phyloP scores from a whole-genome alignment of 2,888 invertebrate genomes.

The Lypha dubia region DNA sequence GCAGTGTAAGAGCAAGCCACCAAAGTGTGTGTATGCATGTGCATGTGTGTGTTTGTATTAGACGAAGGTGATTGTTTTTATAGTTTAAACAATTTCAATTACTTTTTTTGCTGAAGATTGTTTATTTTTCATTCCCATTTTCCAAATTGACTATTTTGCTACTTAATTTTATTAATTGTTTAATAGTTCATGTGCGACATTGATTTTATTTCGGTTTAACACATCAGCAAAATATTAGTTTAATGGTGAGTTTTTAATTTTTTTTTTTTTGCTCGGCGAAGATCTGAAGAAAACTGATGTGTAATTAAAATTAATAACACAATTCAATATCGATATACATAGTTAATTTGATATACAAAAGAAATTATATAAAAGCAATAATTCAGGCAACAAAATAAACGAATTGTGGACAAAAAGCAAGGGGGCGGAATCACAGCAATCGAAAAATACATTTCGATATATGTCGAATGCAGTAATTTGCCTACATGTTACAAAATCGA shows the following conservation, averaged over 20 bases:
- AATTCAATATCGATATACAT: constrained; percentile 52
- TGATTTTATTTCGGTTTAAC: constrained; percentile 48
- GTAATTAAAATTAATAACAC: constrained; percentile 11
- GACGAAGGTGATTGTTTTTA: constrained; percentile 12
- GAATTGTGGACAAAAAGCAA: too few species aligned
- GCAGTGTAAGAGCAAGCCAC: background rate
- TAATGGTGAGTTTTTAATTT: background rate
- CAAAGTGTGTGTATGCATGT: background rate
- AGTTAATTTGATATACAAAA: too few species aligned
- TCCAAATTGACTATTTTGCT: constrained; percentile 26
- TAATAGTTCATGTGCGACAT: constrained; percentile 67
- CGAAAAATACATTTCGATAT: too few species aligned
- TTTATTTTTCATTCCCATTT: constrained; percentile 14
- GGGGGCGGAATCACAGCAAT: too few species aligned
- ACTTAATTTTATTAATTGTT: constrained; percentile 64
- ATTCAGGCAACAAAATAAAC: too few species aligned
- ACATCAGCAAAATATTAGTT: constrained; percentile 3
- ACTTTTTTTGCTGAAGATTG: constrained; percentile 19
- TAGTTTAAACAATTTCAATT: constrained; percentile 43
- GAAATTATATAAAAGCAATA: too few species aligned
- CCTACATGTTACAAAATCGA: too few species aligned
- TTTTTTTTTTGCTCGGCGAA: background rate
- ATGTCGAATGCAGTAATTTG: too few species aligned
- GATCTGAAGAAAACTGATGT: constrained; percentile 38
- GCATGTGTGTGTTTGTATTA: background rate